Percentiles rank a stretch among this genome's conserved stretches.
These are phyloP conservation scores for Microtus richardsoni DNA, from an alignment of 2,113 vertebrate genomes.

Conservation along the genomic window DNA sequence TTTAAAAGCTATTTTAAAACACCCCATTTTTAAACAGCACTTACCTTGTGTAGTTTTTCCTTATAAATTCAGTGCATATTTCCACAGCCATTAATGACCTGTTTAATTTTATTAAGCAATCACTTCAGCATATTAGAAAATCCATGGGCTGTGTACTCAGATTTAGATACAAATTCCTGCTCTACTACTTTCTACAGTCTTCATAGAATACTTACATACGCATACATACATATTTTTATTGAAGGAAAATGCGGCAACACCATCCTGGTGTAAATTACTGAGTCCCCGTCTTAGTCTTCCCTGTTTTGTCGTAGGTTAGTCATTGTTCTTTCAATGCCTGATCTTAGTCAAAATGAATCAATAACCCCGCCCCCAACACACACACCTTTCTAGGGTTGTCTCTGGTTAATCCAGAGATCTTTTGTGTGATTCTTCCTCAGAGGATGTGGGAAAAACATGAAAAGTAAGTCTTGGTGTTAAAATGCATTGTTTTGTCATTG, in stretches of 20 bases:
- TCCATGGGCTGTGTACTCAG: not conserved
- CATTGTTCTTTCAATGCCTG: conserved; percentile 13
- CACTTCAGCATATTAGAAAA: conserved; percentile 6
- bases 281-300: not conserved
- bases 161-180: conserved; percentile 10
- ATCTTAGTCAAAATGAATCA: conserved; percentile 52
- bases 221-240: conserved; percentile 33
- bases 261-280: not conserved
- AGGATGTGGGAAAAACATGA: conserved; percentile 1
- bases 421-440: not conserved
- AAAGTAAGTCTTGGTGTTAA: not conserved
- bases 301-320: not conserved
- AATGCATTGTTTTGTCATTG: conserved; percentile 46
- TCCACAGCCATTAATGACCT: conserved; percentile 27
- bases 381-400: conserved; percentile 20
- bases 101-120: conserved; percentile 8
- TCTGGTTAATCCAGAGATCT: not conserved
- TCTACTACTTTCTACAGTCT: conserved; percentile 2
- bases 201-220: not conserved
- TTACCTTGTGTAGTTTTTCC: not conserved
- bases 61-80: not conserved
- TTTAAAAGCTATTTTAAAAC: not conserved
- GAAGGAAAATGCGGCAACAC: conserved; percentile 50
- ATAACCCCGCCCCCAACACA: not conserved
- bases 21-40: not conserved